Evolutionary conservation across 2,888 invertebrate genomes (phyloP), one percentile per base, ranked within the genome.

Genomic region (Eristalis tenax): DNA sequence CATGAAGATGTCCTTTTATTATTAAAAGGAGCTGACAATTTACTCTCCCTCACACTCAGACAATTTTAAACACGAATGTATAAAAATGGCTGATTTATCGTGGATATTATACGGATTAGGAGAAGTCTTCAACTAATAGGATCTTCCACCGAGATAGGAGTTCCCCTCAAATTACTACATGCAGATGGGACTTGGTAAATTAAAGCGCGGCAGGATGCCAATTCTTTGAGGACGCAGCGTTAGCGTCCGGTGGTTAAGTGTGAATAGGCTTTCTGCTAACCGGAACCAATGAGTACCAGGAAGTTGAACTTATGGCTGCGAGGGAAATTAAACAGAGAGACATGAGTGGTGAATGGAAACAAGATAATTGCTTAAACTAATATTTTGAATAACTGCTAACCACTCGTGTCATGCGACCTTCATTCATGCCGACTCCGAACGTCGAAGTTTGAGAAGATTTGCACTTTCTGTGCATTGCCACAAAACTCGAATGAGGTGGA

Each of bases 111-210:
- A 50, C 50, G 18, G 50, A 50, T 50, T 50, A 50, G 50, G 50
- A 50, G 50, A 50, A 50, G 50, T 50, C 50, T 50, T 50, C 50
- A n/a, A 50, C 50, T 50, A 50, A 50, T 50, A 50, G 50, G 50
- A 8, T 50, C 50, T 50, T 50, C 50, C 18, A 18, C 18, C 50
- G 8, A 50, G 50, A 50, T 50, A 50, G 50, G n/a, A 18, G 18
- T 18, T n/a, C 50, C 50, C 50, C 50, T 50, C 50, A 50, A 50
- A 50, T n/a, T 50, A 18, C 50, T 50, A n/a, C 50, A 6, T 50
- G 50, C 50, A 50, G 50, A 50, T 50, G n/a, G 50, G 18, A 50
- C 50, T 18, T n/a, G 18, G 18, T 50, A 50, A 50, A 50, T 50
- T 50, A 18, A 10, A 18, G 50, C n/a, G 18, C 50, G 18, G 50